These are phyloP conservation scores for Rhagoletis zephyria DNA, from an alignment of 1,140 invertebrate genomes.

Conservation along the genomic window DNA sequence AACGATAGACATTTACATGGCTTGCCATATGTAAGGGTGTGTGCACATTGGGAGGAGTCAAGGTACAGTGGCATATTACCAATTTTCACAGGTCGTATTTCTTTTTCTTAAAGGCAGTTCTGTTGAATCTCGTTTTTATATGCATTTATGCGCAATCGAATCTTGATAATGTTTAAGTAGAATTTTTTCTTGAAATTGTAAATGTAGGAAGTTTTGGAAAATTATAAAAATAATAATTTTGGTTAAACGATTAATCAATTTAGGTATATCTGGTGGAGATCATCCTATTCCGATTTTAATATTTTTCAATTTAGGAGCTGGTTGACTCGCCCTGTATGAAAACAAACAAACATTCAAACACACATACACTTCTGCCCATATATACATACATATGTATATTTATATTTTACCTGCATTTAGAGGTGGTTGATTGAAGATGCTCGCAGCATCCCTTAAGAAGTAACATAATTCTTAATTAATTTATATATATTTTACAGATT, in stretches of 20 bases:
- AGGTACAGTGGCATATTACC: not conserved
- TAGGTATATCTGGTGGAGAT: too few relatives aligned
- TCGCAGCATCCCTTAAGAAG: not conserved
- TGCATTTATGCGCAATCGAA: too few relatives aligned
- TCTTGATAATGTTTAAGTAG: too few relatives aligned
- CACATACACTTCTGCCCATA: not conserved
- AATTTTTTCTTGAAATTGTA: too few relatives aligned
- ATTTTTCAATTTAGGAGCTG: too few relatives aligned
- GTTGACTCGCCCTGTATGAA: too few relatives aligned
- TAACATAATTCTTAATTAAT: not conserved
- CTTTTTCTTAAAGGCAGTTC: too few relatives aligned
- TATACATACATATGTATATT: not conserved
- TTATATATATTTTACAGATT: conserved; percentile 64
- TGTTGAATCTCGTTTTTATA: too few relatives aligned
- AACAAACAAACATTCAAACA: not conserved
- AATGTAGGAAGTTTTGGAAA: too few relatives aligned
- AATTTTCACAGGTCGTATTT: not conserved
- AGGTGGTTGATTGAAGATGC: conserved; percentile 4
- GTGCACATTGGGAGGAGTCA: conserved; percentile 21
- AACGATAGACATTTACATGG: not conserved
- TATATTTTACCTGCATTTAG: not conserved
- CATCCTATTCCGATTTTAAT: too few relatives aligned
- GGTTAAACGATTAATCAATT: too few relatives aligned
- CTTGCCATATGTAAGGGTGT: conserved; percentile 9
- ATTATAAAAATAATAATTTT: too few relatives aligned